phyloP scores from a whole-genome alignment of 2,888 invertebrate genomes.

The Drepanosiphum platanoidis region DNA sequence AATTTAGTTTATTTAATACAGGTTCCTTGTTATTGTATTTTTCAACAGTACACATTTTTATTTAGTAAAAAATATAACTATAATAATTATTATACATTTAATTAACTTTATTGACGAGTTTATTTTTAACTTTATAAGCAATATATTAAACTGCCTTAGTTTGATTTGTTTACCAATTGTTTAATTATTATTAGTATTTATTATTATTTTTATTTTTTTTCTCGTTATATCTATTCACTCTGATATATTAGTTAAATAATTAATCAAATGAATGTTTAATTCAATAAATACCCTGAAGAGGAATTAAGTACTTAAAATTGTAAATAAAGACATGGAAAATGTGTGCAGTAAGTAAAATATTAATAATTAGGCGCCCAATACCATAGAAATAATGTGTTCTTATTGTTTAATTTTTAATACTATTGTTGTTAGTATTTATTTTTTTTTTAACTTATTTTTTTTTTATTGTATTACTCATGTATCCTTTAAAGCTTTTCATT shows the following conservation, averaged over 20 bases:
- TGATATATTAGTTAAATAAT: constrained; percentile 36
- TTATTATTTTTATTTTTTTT: constrained; percentile 22
- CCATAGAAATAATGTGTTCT: constrained; percentile 60
- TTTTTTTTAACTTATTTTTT: constrained; percentile 12
- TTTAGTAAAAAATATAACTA: constrained; percentile 10
- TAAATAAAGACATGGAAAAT: constrained; percentile 46
- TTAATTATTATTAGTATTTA: constrained; percentile 50
- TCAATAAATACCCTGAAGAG: constrained; percentile 42
- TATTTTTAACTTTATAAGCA: constrained; percentile 43
- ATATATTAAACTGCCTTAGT: constrained; percentile 50
- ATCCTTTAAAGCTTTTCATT: constrained; percentile 30
- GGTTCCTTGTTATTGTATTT: constrained; percentile 56
- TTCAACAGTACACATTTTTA: constrained; percentile 33
- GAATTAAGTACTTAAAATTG: constrained; percentile 57
- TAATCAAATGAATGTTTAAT: constrained; percentile 41
- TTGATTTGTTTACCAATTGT: constrained; percentile 55
- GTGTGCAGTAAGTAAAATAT: constrained; percentile 35
- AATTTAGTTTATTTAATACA: constrained; percentile 30
- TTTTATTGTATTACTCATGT: constrained; percentile 8
- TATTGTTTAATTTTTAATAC: constrained; percentile 48
- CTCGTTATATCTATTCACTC: constrained; percentile 36
- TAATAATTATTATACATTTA: constrained; percentile 2
- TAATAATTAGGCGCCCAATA: constrained; percentile 29
- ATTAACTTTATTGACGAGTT: neutral
- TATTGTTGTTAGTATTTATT: constrained; percentile 44